A percentile compares a stretch with the other conserved stretches of the same genome.
Evolutionary conservation across 2,797 vertebrate species (phyloP).

Genomic region (Smutsia gigantea): DNA sequence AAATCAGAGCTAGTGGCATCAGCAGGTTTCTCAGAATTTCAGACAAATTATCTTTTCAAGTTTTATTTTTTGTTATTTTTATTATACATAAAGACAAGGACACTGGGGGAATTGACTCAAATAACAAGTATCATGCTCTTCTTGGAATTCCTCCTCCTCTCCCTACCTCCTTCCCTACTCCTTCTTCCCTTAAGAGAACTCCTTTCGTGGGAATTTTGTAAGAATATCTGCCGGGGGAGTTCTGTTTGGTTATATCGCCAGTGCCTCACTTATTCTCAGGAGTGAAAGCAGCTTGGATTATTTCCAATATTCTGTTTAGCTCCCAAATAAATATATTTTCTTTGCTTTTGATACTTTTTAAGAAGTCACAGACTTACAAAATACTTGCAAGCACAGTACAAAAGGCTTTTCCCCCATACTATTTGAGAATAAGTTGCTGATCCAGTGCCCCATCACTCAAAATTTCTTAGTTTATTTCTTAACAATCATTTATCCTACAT

Average conservation of each 20-base stretch:
- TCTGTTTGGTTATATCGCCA: background rate
- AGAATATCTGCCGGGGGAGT: background rate
- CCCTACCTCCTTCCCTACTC: background rate
- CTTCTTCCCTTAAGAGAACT: background rate
- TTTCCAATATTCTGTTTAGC: background rate
- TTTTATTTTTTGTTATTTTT: background rate
- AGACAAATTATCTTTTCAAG: background rate
- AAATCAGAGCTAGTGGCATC: background rate
- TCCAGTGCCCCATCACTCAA: background rate
- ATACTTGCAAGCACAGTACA: background rate
- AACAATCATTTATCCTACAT: background rate
- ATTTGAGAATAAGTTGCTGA: background rate
- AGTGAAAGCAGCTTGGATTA: background rate
- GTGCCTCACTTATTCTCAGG: background rate
- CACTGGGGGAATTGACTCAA: background rate
- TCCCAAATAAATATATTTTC: background rate
- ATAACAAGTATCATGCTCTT: background rate
- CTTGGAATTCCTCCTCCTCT: background rate
- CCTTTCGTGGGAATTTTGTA: background rate
- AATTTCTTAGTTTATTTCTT: background rate
- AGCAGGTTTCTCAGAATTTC: background rate
- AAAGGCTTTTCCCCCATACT: background rate
- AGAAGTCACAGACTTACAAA: background rate
- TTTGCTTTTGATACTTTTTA: background rate
- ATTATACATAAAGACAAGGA: background rate